Percentiles rank a stretch among this genome's conserved stretches.
These are phyloP conservation scores for Myotis lucifugus DNA, from an alignment of 2,113 vertebrate genomes.

Conservation along the genomic window DNA sequence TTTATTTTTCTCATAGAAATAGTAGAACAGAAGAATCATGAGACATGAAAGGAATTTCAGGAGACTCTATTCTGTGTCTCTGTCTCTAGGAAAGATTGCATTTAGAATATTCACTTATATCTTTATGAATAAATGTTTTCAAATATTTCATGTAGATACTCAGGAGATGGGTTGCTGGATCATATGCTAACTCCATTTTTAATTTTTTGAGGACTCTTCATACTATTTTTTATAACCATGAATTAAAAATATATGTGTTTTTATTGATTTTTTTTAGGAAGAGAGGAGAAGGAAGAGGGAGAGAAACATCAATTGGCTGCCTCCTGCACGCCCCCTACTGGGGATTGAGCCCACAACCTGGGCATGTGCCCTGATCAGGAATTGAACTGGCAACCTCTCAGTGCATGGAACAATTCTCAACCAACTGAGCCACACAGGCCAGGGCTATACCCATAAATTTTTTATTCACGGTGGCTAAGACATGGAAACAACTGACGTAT, in stretches of 20 bases:
- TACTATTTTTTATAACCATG: not conserved
- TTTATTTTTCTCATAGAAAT: constrained; percentile 35
- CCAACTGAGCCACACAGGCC: not conserved
- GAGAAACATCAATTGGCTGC: not conserved
- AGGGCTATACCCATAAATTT: not conserved
- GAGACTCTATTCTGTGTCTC: not conserved
- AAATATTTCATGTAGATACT: not conserved
- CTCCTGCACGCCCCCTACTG: not conserved
- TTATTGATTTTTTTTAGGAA: not conserved
- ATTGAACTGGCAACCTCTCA: not conserved
- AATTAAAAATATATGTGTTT: not conserved
- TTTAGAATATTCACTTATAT: not conserved
- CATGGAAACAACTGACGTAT: not conserved
- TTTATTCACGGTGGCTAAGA: not conserved
- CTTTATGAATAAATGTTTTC: not conserved
- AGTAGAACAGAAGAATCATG: not conserved
- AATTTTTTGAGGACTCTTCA: not conserved
- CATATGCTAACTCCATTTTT: not conserved
- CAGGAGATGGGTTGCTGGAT: not conserved
- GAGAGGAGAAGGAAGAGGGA: not conserved
- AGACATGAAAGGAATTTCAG: constrained; percentile 18
- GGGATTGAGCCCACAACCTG: not conserved
- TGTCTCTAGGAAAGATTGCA: not conserved
- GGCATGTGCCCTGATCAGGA: not conserved
- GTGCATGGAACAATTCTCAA: not conserved